Base-by-base conservation (phyloP, 2,113 vertebrate species). In the Miniopterus natalensis region DNA sequence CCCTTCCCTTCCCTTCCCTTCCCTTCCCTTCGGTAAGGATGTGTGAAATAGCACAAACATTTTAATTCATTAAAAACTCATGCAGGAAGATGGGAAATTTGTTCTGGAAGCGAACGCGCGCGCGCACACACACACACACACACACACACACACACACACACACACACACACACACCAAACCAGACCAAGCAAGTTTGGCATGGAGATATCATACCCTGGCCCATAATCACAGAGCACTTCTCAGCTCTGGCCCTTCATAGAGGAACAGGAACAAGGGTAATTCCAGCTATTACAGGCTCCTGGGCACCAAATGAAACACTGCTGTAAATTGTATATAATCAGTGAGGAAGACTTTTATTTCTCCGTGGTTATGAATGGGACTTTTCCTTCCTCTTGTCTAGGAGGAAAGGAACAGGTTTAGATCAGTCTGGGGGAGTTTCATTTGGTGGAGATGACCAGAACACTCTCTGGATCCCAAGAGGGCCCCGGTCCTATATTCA, bases 281-380 rank as follows among this genome's bases (percentile, higher is more conserved):
- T 95, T 96, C 96, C 92, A 95, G 96, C 96, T 90, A 96, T 97
- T 97, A 97, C 94, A 97, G 97, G 88, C 25, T 97, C 92, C 92
- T 79, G 94, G 85, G 51, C 94, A 96, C 90, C 84, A 95, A 97
- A 98, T 97, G 96, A 97, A 97, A 96, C 77, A 74, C 78, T 42
- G 90, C 88, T 92, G 92, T 78, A 96, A 97, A 97, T 98, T 96
- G 96, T 95, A 97, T 98, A 96, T 98, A 97, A 98, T 98, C 96
- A 98, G 90, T 0, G 51, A 92, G 95, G 97, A 97, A 98, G 96
- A 95, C 88, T 96, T 97, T 85, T 78, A 96, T 98, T 96, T 96
- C 94, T 86, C 84, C n/a, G 78, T 94, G 96, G 96, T 97, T 92
- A 93, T 1, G 85, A 95, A 97, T 97, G 97, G 87, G 81, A 79